These are phyloP conservation scores for Ceuthmochares aereus DNA, from an alignment of 2,113 vertebrate genomes.

Conservation along the genomic window DNA sequence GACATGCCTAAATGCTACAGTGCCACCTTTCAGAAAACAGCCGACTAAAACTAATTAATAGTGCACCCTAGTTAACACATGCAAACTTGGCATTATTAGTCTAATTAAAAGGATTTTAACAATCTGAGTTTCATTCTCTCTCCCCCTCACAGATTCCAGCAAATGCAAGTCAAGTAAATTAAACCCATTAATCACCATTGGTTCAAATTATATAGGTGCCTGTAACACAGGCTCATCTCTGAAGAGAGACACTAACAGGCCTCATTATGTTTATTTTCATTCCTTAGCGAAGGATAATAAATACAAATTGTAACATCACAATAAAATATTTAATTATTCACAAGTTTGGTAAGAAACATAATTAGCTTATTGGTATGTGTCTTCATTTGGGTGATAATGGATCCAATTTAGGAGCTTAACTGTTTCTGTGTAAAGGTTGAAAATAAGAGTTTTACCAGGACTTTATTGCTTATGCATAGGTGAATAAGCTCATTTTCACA, in stretches of 20 bases:
- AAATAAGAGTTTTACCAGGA: not conserved
- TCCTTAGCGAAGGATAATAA: constrained; percentile 77
- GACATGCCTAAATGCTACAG: constrained; percentile 34
- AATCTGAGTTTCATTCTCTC: constrained; percentile 39
- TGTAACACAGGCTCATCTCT: constrained; percentile 17
- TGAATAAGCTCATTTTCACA: not conserved
- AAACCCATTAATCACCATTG: constrained; percentile 81
- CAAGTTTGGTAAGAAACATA: constrained; percentile 66
- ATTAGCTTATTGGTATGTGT: constrained; percentile 66
- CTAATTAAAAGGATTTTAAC: constrained; percentile 80
- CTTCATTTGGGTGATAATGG: constrained; percentile 70
- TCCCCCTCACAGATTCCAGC: constrained; percentile 38
- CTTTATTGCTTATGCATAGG: not conserved
- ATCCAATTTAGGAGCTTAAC: constrained; percentile 40
- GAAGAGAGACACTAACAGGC: constrained; percentile 69
- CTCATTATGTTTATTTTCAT: constrained; percentile 79
- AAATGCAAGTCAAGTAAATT: constrained; percentile 77
- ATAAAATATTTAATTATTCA: constrained; percentile 83
- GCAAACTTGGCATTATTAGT: constrained; percentile 79
- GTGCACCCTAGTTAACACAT: constrained; percentile 72
- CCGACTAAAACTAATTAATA: constrained; percentile 76
- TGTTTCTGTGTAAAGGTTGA: constrained; percentile 5
- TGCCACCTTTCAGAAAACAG: constrained; percentile 69
- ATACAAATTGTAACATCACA: constrained; percentile 78
- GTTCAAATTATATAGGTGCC: constrained; percentile 71